Evolutionary conservation across 2,113 vertebrate genomes (phyloP), one percentile per base, ranked within the genome.

Genomic region (Poeciliopsis retropinna): DNA sequence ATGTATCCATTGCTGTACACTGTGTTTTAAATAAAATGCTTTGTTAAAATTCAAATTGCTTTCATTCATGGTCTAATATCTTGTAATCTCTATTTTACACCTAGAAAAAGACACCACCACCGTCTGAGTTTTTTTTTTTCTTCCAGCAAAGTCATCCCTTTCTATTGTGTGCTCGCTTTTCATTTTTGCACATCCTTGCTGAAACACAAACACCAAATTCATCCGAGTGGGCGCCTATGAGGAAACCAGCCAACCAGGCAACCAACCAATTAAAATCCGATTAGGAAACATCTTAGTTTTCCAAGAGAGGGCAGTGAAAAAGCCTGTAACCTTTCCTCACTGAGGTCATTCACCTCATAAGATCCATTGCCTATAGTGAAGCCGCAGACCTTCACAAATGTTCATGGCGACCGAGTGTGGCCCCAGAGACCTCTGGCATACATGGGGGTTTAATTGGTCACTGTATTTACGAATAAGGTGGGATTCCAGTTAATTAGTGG

Each of bases 401-500:
- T 89, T 93, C 91, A 92, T 95, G 90, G 89, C 93, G 95, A 94
- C 95, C 92, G 88, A 93, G 82, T 75, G 89, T 90, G 93, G 92
- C 94, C 93, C 91, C 86, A 0, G 85, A 86, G 95, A 96, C 95
- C 95, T 96, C 94, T 96, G 95, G 96, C 95, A 95, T 92, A 92
- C 94, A 95, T 90, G 82, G 94, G 83, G 70, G 89, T 96, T 96
- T 96, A 97, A 98, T 97, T 97, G 96, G 93, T 94, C 93, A 94
- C 95, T 95, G 94, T 95, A 95, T 94, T 94, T 93, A 92, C 64
- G 87, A 92, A 92, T 89, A 91, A 92, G 85, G 93, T 92, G 93
- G 94, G 94, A 96, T 97, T 96, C 95, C 95, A 97, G 97, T 97
- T 98, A 99, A 98, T 98, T 98, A 97, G 96, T 95, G 90, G 90